Evolutionary conservation across 2,797 vertebrate genomes (phyloP).

Genomic region (Pseudochirops corinnae): DNA sequence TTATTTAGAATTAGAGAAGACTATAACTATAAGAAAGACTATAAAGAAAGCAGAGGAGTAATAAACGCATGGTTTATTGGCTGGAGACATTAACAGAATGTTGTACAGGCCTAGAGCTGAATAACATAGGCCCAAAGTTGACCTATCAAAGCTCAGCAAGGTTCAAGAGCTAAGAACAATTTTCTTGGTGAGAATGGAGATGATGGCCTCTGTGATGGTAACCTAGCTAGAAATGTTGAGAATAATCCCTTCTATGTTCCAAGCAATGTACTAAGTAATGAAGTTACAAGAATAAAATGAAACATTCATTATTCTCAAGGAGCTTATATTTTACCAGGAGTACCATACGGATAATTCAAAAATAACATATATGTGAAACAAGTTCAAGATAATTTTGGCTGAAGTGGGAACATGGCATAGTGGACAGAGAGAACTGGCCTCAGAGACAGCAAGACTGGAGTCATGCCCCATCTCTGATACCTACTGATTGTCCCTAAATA

Average conservation of each 20-base stretch:
- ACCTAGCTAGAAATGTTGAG: not conserved
- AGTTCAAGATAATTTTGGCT: no score
- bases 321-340: not conserved
- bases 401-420: no score
- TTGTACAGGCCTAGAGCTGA: no score
- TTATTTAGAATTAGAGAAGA: not conserved
- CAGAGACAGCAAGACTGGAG: no score
- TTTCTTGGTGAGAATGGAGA: not conserved
- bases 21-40: not conserved
- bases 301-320: not conserved
- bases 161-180: not conserved
- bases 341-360: not conserved
- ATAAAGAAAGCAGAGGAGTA: not conserved
- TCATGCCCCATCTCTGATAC: no score
- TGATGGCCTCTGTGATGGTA: not conserved
- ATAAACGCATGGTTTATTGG: not conserved
- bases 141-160: not conserved
- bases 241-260: not conserved
- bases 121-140: not conserved
- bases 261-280: not conserved
- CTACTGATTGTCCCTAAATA: no score
- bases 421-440: no score
- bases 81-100: not conserved
- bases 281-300: not conserved
- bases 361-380: not conserved